phyloP scores from a whole-genome alignment of 1,140 invertebrate species.

The Eurosta solidaginis region DNA sequence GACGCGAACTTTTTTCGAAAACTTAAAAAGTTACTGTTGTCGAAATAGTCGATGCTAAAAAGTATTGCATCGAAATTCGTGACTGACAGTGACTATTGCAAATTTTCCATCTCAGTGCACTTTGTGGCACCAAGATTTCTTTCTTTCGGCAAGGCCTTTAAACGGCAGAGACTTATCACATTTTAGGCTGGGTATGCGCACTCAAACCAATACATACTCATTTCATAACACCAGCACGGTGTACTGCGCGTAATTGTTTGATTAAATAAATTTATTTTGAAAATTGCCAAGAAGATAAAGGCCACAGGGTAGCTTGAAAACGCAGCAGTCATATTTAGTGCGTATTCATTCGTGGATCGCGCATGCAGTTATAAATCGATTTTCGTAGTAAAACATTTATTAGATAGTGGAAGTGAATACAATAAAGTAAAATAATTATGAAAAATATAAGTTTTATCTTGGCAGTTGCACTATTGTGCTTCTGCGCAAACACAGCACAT shows the following conservation, averaged over 20 bases:
- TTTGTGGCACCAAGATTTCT: no score
- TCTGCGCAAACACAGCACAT: not conserved
- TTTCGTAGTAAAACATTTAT: not conserved
- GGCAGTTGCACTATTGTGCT: conserved; percentile 27
- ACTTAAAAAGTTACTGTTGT: no score
- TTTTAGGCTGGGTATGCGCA: no score
- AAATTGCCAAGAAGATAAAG: conserved; percentile 13
- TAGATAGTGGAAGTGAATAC: not conserved
- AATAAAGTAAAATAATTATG: conserved; percentile 5
- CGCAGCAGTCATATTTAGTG: conserved; percentile 6
- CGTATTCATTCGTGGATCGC: not conserved
- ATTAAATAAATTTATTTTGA: conserved; percentile 25
- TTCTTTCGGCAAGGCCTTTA: no score
- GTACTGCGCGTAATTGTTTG: conserved; percentile 22
- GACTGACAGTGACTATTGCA: no score
- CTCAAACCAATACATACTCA: not conserved
- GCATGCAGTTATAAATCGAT: not conserved
- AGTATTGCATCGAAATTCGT: no score
- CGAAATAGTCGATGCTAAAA: no score
- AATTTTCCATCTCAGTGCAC: no score
- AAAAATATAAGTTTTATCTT: conserved; percentile 1
- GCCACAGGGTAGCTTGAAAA: not conserved
- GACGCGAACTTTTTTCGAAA: no score
- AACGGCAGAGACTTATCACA: no score
- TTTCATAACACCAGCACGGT: not conserved